Evolutionary conservation across 2,888 invertebrate species (phyloP), one percentile per base, ranked within the genome.

Genomic region (Cremastinae sp.): DNA sequence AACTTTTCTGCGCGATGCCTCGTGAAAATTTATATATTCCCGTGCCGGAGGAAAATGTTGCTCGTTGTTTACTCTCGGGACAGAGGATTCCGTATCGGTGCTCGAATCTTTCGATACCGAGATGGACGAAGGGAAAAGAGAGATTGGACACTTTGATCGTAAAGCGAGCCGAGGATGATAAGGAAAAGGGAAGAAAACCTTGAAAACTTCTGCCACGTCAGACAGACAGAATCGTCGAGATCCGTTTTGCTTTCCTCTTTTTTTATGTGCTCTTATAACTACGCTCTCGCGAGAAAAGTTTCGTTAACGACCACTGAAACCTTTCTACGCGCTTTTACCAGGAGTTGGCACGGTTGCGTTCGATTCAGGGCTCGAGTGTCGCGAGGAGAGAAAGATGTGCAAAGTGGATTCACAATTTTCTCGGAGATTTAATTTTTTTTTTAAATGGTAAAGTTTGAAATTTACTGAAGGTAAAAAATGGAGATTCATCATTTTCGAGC

Each of bases 251-350:
- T 4, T 7, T 49, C 18, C 18, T n/a, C 28, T 28, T 53, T 53
- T 49, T 20, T 20, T n/a, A 20, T 49, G n/a, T 20, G 18, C 10
- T 20, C 20, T 9, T 18, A 2, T n/a, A 20, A 8, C 41, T n/a
- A 45, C 2, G 22, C n/a, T 12, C 12, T 28, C 28, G 10, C 5
- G 12, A 51, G 28, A 7, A 51, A n/a, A n/a, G 37, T 56, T 56
- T 9, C 39, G 18, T 56, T 39, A 56, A 56, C 56, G 56, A 56
- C 10, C 56, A 18, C n/a, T 56, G 12, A 56, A 56, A 56, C 7
- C 39, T 18, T 39, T 14, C 0, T 43, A 28, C 9, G 18, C 18
- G 16, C 39, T 56, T 39, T 43, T n/a, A 7, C 3, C 4, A 56
- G 20, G 20, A 3, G 10, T 20, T 20, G 18, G 8, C 18, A 20